A percentile compares a stretch with the other conserved stretches of the same genome.
Evolutionary conservation across 2,888 invertebrate species (phyloP).

Genomic region (Leptura quadrifasciata): DNA sequence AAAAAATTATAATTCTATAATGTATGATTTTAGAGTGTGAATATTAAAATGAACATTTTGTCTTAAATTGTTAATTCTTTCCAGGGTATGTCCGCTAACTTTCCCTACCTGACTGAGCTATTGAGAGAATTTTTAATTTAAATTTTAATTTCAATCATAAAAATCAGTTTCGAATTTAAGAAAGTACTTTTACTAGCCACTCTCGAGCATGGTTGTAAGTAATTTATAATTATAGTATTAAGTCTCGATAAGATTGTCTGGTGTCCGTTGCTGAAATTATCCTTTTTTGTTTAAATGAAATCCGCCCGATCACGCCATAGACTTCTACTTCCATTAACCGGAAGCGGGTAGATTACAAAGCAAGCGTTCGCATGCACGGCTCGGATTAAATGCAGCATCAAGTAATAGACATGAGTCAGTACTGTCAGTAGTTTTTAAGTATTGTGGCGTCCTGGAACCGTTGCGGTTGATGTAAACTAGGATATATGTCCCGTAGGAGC

Average conservation of each 20-base stretch:
- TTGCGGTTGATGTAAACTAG: slow-evolving; percentile 30
- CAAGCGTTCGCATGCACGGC: not conserved
- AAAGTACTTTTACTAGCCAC: no score
- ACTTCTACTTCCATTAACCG: not conserved
- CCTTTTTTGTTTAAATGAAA: not conserved
- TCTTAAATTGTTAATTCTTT: no score
- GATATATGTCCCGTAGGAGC: slow-evolving; percentile 41
- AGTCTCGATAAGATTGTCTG: not conserved
- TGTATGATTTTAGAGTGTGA: no score
- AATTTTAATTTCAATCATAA: no score
- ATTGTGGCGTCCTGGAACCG: slow-evolving; percentile 17
- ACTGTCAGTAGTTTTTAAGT: slow-evolving; percentile 28
- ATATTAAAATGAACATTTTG: no score
- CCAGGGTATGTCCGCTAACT: no score
- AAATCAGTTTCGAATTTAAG: no score
- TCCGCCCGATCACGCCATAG: not conserved
- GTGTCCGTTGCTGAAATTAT: not conserved
- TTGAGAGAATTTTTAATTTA: no score
- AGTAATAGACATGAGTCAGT: slow-evolving; percentile 9
- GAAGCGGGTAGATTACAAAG: not conserved
- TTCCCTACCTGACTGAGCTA: no score
- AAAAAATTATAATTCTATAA: no score
- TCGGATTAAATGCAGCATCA: slow-evolving; percentile 1
- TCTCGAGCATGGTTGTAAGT: not conserved
- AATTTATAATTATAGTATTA: not conserved